Evolutionary conservation across 1,140 invertebrate species (phyloP).

Genomic region (Agrypnia vestita): DNA sequence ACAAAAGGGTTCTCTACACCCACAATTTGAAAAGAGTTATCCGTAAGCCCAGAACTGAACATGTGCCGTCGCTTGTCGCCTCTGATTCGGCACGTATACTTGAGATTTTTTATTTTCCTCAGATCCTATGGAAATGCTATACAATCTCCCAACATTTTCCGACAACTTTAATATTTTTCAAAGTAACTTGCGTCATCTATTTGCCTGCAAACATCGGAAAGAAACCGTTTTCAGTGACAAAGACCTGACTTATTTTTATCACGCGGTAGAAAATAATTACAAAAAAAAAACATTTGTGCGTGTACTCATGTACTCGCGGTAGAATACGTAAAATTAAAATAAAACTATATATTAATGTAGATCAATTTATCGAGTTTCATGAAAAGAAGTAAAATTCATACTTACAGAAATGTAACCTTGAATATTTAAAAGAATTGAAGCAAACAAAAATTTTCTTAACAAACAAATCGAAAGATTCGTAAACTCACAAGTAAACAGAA

Average conservation of each 20-base stretch:
- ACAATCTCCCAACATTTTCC: constrained; percentile 17
- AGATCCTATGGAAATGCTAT: neutral
- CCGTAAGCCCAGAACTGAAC: constrained; percentile 20
- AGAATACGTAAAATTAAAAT: no score
- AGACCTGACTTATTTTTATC: neutral
- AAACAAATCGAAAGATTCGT: no score
- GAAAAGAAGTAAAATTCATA: no score
- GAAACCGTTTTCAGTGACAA: neutral
- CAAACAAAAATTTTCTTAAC: no score
- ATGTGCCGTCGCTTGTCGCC: constrained; percentile 34
- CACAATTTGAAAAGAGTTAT: constrained; percentile 38
- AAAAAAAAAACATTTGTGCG: no score
- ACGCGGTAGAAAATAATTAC: neutral
- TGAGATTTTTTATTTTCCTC: constrained; percentile 8
- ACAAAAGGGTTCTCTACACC: neutral
- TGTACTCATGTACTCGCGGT: no score
- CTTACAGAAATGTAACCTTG: no score
- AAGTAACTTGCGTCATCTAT: constrained; percentile 25
- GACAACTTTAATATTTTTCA: constrained; percentile 11
- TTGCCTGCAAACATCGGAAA: neutral
- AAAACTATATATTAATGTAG: no score
- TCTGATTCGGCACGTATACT: constrained; percentile 24
- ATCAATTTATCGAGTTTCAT: no score
- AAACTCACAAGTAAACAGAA: no score
- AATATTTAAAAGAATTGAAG: no score